Percentiles rank a stretch among this genome's conserved stretches.
These are phyloP conservation scores for Esox lucius DNA, from an alignment of 2,797 vertebrate genomes.

Conservation along the genomic window DNA sequence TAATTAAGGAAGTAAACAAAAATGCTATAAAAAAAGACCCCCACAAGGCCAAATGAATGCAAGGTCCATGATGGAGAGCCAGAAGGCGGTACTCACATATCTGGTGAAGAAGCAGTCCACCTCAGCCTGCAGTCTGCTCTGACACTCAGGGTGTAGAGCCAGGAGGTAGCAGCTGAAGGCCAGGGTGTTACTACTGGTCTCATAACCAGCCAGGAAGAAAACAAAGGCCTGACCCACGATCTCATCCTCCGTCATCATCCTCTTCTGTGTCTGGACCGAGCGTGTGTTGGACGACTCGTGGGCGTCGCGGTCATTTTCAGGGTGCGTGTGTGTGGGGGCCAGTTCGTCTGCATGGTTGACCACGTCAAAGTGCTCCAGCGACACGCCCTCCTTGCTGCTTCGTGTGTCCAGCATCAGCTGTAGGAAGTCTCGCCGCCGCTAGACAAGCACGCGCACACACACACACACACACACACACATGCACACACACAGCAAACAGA, in stretches of 20 bases:
- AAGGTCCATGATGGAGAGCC: background rate
- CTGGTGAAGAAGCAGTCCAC: conserved; percentile 82
- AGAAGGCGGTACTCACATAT: conserved; percentile 81
- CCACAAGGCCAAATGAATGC: background rate
- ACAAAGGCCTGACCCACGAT: conserved; percentile 89
- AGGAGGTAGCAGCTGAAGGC: conserved; percentile 88
- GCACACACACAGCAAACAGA: background rate
- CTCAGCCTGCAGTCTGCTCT: conserved; percentile 80
- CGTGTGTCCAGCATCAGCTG: conserved; percentile 88
- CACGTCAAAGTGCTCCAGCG: conserved; percentile 68
- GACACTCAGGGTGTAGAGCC: conserved; percentile 83
- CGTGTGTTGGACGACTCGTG: conserved; percentile 6
- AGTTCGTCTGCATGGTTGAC: conserved; percentile 56
- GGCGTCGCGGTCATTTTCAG: conserved; percentile 12
- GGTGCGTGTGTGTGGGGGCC: accelerated
- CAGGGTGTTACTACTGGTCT: conserved; percentile 87
- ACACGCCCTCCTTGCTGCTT: conserved; percentile 40
- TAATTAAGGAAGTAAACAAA: background rate
- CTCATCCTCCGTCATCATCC: conserved; percentile 85
- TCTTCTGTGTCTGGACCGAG: conserved; percentile 51
- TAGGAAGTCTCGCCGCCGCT: conserved; percentile 90
- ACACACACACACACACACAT: background rate
- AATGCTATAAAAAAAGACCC: background rate
- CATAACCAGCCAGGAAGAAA: conserved; percentile 90
- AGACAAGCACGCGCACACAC: background rate